Evolutionary conservation across 2,888 invertebrate genomes (phyloP), one percentile per base, ranked within the genome.

Genomic region (Polylopha cassiicola): DNA sequence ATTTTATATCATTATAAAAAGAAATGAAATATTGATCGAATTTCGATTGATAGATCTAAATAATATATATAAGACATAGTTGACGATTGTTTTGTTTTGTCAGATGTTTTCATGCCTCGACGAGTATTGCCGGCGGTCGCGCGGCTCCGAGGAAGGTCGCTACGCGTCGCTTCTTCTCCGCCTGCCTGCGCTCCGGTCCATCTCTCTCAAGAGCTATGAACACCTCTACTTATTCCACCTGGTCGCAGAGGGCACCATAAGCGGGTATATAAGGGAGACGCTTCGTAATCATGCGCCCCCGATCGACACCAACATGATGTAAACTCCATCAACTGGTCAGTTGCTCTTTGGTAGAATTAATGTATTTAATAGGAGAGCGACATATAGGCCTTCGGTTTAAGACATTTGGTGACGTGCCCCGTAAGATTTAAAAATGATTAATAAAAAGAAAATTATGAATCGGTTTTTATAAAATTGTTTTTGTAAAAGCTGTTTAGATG

Each of bases 141-240:
- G 95, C 85, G 93, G 96, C 15, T 91, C 93, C 14, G 98, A 99
- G 65, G 94, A 96, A 22, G 97, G 97, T 3, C 88, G 99, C 29
- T 98, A 99, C 79, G 98, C 99, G 20, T 96, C 99, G 72, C 87
- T 99, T 6, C 87, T 99, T 39, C 85, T 97, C 39, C 92, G 97
- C 50, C 86, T 97, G 63, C 97, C 97, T 3, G 94, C 96, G 13
- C 88, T 97, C 28, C 90, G 97, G 44, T 95, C 95, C 50, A 96
- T 97, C 65, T 95, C 95, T 39, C 90, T 98, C 31, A 97, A 97
- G 84, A 96, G 97, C 84, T 88, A 95, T 64, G 98, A 98, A 77
- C 95, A 97, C 79, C 88, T 98, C 51, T 98, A 96, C 88, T 96
- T 95, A 89, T 96, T 95, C 87, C 93, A 95, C 68, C 89, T 98